Evolutionary conservation across 1,140 invertebrate species (phyloP).

Genomic region (Apolygus lucorum): DNA sequence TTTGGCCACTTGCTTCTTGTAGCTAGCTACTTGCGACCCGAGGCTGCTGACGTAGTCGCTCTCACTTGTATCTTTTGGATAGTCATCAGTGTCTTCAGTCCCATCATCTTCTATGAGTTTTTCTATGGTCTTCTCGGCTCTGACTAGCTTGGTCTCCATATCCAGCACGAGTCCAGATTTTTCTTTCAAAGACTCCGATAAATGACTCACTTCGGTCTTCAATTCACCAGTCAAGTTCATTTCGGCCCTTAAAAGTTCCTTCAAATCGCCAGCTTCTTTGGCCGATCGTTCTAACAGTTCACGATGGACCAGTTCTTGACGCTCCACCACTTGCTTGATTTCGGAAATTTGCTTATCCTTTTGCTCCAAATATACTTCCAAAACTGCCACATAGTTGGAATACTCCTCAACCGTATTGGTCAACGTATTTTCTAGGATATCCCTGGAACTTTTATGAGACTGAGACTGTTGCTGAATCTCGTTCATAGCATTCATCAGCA

Average conservation of each 20-base stretch:
- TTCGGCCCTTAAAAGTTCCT: not conserved
- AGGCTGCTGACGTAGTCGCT: not conserved
- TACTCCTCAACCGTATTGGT: not conserved
- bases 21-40: not conserved
- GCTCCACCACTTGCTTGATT: not conserved
- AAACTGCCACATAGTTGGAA: not conserved
- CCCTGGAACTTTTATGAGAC: not conserved
- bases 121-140: not conserved
- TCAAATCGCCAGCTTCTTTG: not conserved
- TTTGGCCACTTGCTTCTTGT: not conserved
- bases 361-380: not conserved
- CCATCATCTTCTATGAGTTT: not conserved
- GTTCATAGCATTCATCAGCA: not conserved
- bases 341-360: not conserved
- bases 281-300: not conserved
- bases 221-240: not conserved
- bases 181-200: not conserved
- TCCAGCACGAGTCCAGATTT: not conserved
- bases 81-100: not conserved
- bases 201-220: not conserved
- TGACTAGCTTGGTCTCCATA: not conserved
- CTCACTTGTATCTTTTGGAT: not conserved
- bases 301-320: not conserved
- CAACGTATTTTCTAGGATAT: not conserved
- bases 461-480: not conserved